These are phyloP conservation scores for Polypedilum vanderplanki DNA, from an alignment of 1,140 invertebrate species.

Conservation along the genomic window DNA sequence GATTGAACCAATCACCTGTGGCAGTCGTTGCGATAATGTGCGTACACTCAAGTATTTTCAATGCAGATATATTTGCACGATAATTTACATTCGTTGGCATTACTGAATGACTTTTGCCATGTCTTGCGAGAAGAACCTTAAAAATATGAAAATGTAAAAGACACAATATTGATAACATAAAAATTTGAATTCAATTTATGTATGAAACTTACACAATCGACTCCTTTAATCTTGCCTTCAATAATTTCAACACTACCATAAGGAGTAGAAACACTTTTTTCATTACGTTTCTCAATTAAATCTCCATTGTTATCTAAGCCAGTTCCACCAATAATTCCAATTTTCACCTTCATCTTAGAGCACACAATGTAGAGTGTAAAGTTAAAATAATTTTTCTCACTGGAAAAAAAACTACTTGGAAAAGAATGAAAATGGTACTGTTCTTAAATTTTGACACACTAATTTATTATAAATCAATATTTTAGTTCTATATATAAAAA, in stretches of 20 bases:
- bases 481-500: too few species aligned
- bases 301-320: not conserved
- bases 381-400: too few species aligned
- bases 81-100: slow-evolving; percentile 15
- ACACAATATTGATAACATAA: not conserved
- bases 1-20: slow-evolving; percentile 29
- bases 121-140: slow-evolving; percentile 38
- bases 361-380: too few species aligned
- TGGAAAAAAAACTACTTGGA: too few species aligned
- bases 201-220: not conserved
- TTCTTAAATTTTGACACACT: too few species aligned
- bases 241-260: not conserved
- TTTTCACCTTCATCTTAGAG: not conserved
- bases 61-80: slow-evolving; percentile 29
- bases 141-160: not conserved
- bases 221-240: not conserved
- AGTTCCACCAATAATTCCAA: not conserved
- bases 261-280: not conserved
- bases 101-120: slow-evolving; percentile 33
- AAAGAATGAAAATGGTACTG: too few species aligned
- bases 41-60: slow-evolving; percentile 2
- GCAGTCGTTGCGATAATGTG: slow-evolving; percentile 28
- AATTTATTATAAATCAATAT: too few species aligned
- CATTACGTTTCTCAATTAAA: not conserved
- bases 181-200: not conserved